phyloP scores from a whole-genome alignment of 2,797 vertebrate species.

The Sebastes minor region DNA sequence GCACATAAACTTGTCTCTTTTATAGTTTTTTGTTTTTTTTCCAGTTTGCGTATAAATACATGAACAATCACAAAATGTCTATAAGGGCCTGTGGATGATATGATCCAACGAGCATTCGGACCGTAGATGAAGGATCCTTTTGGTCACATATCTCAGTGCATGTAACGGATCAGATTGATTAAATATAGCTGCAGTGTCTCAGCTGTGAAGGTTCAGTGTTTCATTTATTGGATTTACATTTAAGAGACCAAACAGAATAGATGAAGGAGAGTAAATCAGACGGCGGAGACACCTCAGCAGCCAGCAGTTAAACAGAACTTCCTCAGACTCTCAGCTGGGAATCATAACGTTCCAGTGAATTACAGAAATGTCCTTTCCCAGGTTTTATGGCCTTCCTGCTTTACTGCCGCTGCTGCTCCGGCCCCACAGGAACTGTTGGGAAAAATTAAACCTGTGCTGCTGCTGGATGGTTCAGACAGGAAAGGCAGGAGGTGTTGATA shows the following conservation, averaged over 20 bases:
- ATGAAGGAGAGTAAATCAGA: slow-evolving; percentile 43
- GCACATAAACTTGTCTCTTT: too few relatives aligned
- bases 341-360: slow-evolving; percentile 61
- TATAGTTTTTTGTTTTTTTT: too few relatives aligned
- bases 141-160: not conserved
- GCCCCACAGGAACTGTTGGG: slow-evolving; percentile 53
- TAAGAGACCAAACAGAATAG: slow-evolving; percentile 29
- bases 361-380: slow-evolving; percentile 60
- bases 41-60: too few relatives aligned
- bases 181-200: not conserved
- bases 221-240: slow-evolving; percentile 21
- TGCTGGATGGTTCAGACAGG: slow-evolving; percentile 1
- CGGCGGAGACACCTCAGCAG: not conserved
- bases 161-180: not conserved
- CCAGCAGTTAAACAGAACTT: slow-evolving; percentile 24
- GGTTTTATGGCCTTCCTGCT: slow-evolving; percentile 50
- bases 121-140: not conserved
- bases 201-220: not conserved
- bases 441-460: slow-evolving; percentile 35
- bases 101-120: not conserved
- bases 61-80: not conserved
- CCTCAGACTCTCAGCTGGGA: slow-evolving; percentile 49
- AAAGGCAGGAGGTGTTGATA: not conserved
- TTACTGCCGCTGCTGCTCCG: slow-evolving; percentile 26
- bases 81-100: not conserved